Evolutionary conservation across 2,797 vertebrate genomes (phyloP).

Genomic region (Sebastes melanostomus): DNA sequence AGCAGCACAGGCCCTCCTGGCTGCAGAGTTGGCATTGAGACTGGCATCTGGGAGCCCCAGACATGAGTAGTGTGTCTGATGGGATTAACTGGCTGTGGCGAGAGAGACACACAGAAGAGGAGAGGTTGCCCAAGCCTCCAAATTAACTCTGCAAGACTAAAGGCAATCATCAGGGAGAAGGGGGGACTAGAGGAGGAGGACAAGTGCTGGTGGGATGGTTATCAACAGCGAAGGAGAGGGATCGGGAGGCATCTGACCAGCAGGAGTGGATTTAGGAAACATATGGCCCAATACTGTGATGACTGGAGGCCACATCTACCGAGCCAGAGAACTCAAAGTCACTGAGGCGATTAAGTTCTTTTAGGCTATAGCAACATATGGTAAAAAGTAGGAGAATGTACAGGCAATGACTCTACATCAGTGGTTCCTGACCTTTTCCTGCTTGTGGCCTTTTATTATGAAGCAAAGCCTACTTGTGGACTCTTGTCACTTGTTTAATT

Average conservation of each 20-base stretch:
- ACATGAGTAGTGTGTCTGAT: slow-evolving; percentile 78
- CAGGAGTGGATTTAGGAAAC: slow-evolving; percentile 14
- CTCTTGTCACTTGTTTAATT: not conserved
- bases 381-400: not conserved
- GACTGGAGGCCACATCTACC: slow-evolving; percentile 1
- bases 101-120: slow-evolving; percentile 60
- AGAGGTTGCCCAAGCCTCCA: slow-evolving; percentile 63
- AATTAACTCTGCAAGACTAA: slow-evolving; percentile 71
- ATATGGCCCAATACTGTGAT: slow-evolving; percentile 19
- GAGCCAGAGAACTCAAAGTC: slow-evolving; percentile 14
- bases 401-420: not conserved
- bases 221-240: slow-evolving; percentile 35
- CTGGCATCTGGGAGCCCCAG: slow-evolving; percentile 69
- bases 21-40: slow-evolving; percentile 68
- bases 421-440: not conserved
- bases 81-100: slow-evolving; percentile 75
- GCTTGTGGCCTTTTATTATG: not conserved
- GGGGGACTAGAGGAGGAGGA: slow-evolving; percentile 20
- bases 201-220: slow-evolving; percentile 30
- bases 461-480: not conserved
- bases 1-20: slow-evolving; percentile 60
- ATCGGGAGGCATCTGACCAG: slow-evolving; percentile 28
- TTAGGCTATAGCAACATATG: not conserved
- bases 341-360: not conserved
- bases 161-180: slow-evolving; percentile 54